Base-by-base conservation (phyloP, 2,888 invertebrate genomes). In the Xylota segnis region DNA sequence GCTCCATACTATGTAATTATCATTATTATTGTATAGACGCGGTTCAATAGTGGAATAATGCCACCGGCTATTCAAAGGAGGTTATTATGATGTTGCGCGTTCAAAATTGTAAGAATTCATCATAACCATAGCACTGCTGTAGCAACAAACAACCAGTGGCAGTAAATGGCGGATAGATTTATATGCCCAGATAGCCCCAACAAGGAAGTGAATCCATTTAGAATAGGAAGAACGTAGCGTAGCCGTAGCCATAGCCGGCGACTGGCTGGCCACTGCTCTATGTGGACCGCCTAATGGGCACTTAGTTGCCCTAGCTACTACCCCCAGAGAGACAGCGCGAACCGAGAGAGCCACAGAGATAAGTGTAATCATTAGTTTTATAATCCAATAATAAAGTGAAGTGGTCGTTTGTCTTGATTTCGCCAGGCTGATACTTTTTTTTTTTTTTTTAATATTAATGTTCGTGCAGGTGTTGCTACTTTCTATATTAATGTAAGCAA, bases 61-160 rank as follows among this genome's bases (percentile, higher is more conserved):
- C 86, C 82, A 86, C 81, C 77, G 86, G 86, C 86, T 77, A 75
- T 72, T 86, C 86, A 86, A 86, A 86, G 68, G 76, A 77, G 86
- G 76, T 86, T 86, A 86, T 86, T 86, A 86, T 86, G 86, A 86
- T 86, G 86, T 86, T 86, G 86, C 61, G 72, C 82, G 86, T 76
- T 86, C 68, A 82, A 82, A 82, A 82, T 77, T 86, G 72, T 82
- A 68, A 59, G 72, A 77, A 82, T 86, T 81, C 84, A 86, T 86
- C 84, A 81, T 75, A 70, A 56, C 58, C 47, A 29, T 18, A 29
- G 50, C 50, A 16, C 29, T 29, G 71, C 34, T 34, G 52, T 10
- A 9, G 5, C 40, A 71, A 56, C 75, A 45, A 66, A 37, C 63
- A 72, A 74, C 86, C 86, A 82, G 86, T 86, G 86, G 86, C 86